A percentile compares a stretch with the other conserved stretches of the same genome.
phyloP scores from a whole-genome alignment of 2,797 vertebrate species.

The Cichlasoma orientale region DNA sequence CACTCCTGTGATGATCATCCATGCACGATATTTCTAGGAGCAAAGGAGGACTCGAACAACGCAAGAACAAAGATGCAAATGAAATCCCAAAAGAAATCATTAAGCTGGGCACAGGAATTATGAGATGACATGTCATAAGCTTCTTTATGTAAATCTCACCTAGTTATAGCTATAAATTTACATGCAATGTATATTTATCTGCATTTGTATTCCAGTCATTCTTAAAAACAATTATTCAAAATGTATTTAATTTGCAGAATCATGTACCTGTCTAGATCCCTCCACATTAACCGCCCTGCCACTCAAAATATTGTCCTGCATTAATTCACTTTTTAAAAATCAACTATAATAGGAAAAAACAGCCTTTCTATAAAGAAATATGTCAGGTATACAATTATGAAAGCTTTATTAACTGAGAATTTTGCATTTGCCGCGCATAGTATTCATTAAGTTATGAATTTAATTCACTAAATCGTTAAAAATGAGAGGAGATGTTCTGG shows the following conservation, averaged over 20 bases:
- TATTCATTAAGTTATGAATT: neutral
- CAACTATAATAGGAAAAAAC: neutral
- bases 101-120: neutral
- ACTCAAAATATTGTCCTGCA: neutral
- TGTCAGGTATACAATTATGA: neutral
- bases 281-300: neutral
- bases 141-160: neutral
- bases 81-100: neutral
- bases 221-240: neutral
- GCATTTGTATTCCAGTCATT: neutral
- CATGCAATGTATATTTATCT: neutral
- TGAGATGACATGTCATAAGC: neutral
- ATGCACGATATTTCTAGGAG: neutral
- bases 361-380: neutral
- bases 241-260: neutral
- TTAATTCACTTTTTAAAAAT: neutral
- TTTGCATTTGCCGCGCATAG: neutral
- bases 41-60: conserved; percentile 1
- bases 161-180: neutral
- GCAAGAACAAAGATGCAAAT: neutral
- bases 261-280: neutral
- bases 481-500: neutral
- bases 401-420: neutral
- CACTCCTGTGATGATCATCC: neutral
- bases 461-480: neutral